A percentile compares a stretch with the other conserved stretches of the same genome.
phyloP scores from a whole-genome alignment of 1,140 invertebrate species.

The Whitmania pigra region DNA sequence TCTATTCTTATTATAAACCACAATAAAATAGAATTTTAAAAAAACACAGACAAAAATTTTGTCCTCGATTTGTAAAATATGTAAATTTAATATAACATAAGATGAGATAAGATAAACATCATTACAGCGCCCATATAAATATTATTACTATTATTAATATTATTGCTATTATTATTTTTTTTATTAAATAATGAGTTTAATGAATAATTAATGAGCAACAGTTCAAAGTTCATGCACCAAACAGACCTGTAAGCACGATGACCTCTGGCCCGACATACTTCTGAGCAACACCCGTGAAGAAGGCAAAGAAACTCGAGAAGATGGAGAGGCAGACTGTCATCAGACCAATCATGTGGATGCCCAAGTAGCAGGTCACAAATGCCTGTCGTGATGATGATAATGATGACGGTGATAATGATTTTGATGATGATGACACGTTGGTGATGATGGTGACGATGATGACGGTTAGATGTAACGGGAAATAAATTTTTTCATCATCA shows the following conservation, averaged over 20 bases:
- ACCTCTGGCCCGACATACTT: constrained; percentile 13
- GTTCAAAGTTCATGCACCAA: no score
- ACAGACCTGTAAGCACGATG: neutral
- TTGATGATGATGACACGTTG: neutral
- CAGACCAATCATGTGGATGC: constrained; percentile 36
- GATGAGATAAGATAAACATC: no score
- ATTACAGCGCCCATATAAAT: no score
- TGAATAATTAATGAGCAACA: no score
- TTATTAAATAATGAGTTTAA: no score
- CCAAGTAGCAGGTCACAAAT: constrained; percentile 34
- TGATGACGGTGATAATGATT: neutral
- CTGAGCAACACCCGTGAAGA: neutral
- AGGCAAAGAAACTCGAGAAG: constrained; percentile 13
- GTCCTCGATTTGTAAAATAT: no score
- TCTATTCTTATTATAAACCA: no score
- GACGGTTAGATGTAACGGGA: neutral
- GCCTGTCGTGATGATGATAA: constrained; percentile 28
- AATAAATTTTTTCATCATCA: neutral
- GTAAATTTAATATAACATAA: no score
- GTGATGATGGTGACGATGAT: neutral
- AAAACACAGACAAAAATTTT: no score
- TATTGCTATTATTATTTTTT: no score
- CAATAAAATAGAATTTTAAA: no score
- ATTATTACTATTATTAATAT: no score
- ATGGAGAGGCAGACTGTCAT: constrained; percentile 29